Percentiles rank a stretch among this genome's conserved stretches.
Conservation (phyloP, 2,797 vertebrate species). For the Antrozous pallidus region DNA sequence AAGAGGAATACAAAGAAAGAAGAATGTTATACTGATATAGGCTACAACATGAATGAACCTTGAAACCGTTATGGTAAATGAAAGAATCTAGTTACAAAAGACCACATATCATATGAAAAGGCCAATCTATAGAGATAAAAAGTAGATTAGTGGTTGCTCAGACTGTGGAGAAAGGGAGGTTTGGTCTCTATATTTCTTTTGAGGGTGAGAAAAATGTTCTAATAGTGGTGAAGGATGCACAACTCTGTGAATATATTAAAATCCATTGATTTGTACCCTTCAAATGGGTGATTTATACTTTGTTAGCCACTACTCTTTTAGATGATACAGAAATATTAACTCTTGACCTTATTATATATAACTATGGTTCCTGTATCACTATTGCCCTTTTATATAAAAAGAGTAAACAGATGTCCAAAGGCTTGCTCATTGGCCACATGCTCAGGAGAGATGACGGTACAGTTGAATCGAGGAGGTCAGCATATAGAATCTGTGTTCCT, state of each 20-base stretch:
- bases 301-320: background rate
- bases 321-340: background rate
- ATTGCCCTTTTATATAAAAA: background rate
- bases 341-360: background rate
- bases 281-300: background rate
- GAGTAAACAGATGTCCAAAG: background rate
- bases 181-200: background rate
- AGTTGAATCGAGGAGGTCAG: background rate
- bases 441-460: background rate
- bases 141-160: background rate
- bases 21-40: background rate
- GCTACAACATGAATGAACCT: background rate
- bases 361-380: background rate
- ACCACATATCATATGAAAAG: background rate
- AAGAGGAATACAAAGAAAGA: background rate
- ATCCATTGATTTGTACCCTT: background rate
- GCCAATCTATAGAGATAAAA: background rate
- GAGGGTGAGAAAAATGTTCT: background rate
- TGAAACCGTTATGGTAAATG: background rate
- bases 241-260: background rate
- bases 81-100: background rate
- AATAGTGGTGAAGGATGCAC: background rate
- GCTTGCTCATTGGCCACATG: fast-evolving
- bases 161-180: fast-evolving
- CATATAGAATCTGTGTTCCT: background rate